Percentiles rank a stretch among this genome's conserved stretches.
These are phyloP conservation scores for Lithophane semibrunnea DNA, from an alignment of 2,888 invertebrate genomes.

Conservation along the genomic window DNA sequence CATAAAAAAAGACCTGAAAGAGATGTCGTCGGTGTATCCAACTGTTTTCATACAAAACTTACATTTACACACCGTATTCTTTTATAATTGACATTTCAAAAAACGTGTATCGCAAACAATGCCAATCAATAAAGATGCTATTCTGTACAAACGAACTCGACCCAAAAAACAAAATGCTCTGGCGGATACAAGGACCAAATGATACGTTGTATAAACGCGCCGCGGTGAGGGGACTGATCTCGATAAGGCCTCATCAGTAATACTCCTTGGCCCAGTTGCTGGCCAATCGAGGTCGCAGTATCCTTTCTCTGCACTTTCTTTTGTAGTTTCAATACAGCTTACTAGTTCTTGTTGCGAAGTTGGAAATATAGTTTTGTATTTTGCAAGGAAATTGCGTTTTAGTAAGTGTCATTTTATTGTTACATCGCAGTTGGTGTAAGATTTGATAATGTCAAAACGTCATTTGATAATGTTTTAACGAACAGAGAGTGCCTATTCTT, in stretches of 20 bases:
- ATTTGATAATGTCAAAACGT: neutral
- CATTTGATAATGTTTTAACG: neutral
- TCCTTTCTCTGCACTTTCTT: constrained; percentile 56
- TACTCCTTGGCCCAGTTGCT: constrained; percentile 59
- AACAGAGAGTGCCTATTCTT: neutral
- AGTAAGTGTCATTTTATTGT: constrained; percentile 1
- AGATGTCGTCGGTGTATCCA: too few species aligned
- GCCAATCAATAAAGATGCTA: neutral
- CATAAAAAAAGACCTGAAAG: too few species aligned
- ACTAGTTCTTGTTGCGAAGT: constrained; percentile 24
- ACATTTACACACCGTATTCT: neutral
- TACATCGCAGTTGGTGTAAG: neutral
- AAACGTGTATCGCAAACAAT: neutral
- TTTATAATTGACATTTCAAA: neutral
- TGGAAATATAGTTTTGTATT: constrained; percentile 24
- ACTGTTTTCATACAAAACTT: neutral
- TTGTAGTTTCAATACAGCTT: constrained; percentile 48
- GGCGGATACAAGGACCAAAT: constrained; percentile 42
- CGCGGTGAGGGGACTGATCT: constrained; percentile 48
- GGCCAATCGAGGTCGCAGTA: constrained; percentile 51
- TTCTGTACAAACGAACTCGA: constrained; percentile 7
- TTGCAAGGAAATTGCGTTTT: constrained; percentile 13
- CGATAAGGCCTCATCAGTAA: constrained; percentile 58
- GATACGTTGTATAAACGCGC: constrained; percentile 44
- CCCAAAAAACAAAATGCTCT: constrained; percentile 25